Evolutionary conservation across 2,113 vertebrate genomes (phyloP), one percentile per base, ranked within the genome.

Genomic region (Nanorana parkeri): DNA sequence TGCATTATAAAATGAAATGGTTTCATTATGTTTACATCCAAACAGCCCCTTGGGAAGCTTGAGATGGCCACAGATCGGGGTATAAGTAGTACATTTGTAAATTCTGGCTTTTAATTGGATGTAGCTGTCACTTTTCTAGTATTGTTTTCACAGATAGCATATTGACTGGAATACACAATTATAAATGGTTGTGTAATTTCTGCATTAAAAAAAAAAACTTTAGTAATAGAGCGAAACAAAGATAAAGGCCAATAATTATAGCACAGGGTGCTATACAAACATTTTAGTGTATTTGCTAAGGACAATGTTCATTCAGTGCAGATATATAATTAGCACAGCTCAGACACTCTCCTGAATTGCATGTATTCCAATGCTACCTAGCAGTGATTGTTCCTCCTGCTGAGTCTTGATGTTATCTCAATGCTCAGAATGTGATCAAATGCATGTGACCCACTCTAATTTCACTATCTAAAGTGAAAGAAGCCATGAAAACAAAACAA

Each of bases 301-400:
- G 82, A 78, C n/a, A 76, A 47, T 76, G 21, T 5, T 1, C 10
- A 52, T 54, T 84, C 84, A 86, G 85, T 1, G 84, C 79, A 84
- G 29, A n/a, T 76, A 52, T 67, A 63, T 41, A 88, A 90, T 91
- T 88, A 89, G 84, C 0, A 0, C 79, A 85, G 83, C 68, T 81
- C 86, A 88, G 66, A 81, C 65, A 60, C 29, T 85, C 84, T 87
- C 68, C 84, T 82, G 80, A 88, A 88, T 82, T 85, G 78, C 74
- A 86, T 88, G 84, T 86, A 87, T 85, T 89, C 85, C 52, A 81
- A 86, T 85, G 88, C 78, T 84, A 67, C 54, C 24, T 78, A 81
- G 83, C 69, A 88, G 66, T 84, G 86, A 90, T 86, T 88, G 85
- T 85, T 84, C 84, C 77, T 74, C 86, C 87, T 87, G 86, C 85